Evolutionary conservation across 1,140 invertebrate species (phyloP).

Genomic region (Sarcophaga peregrina): DNA sequence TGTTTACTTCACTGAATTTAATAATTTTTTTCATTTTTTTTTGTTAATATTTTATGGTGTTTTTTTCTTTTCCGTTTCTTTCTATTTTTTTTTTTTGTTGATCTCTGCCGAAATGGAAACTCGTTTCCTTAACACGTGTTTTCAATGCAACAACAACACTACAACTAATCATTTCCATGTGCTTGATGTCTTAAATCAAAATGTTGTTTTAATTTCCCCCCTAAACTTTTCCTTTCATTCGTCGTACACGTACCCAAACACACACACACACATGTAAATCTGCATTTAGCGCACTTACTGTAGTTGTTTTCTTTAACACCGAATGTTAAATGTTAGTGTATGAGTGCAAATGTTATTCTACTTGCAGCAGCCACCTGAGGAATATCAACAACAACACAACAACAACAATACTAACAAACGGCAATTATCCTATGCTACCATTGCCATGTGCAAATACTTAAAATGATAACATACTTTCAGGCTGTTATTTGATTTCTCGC

Average conservation of each 20-base stretch:
- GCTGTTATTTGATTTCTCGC: no score
- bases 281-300: neutral
- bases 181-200: neutral
- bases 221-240: neutral
- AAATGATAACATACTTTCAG: no score
- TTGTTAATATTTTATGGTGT: no score
- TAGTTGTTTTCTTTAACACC: neutral
- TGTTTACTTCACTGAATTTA: neutral
- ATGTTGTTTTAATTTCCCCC: neutral
- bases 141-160: conserved; percentile 31
- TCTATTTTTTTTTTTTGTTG: neutral
- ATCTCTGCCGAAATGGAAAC: no score
- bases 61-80: neutral
- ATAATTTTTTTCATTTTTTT: neutral
- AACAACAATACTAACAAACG: no score
- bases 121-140: conserved; percentile 16
- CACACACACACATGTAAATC: neutral
- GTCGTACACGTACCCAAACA: neutral
- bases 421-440: no score
- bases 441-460: no score
- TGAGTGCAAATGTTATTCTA: conserved; percentile 11
- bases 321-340: neutral
- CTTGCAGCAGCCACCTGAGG: conserved; percentile 31
- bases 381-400: neutral
- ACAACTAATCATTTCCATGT: conserved; percentile 34